A percentile compares a stretch with the other conserved stretches of the same genome.
Evolutionary conservation across 2,113 vertebrate species (phyloP).

Genomic region (Microtus oregoni): DNA sequence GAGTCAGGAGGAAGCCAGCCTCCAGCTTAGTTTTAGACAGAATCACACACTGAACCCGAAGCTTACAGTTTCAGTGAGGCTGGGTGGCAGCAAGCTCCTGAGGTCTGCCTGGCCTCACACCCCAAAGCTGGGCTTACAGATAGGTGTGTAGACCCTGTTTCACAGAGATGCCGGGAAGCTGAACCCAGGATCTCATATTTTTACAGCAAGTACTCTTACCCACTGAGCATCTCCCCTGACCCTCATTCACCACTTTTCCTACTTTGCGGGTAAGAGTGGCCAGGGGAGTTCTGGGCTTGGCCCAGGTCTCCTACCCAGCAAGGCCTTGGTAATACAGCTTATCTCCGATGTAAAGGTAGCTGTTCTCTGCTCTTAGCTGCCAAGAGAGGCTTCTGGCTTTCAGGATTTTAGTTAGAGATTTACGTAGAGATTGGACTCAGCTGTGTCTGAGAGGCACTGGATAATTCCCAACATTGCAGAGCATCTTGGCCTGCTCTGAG

Average conservation of each 20-base stretch:
- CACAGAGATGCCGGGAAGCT: neutral
- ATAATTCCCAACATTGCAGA: neutral
- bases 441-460: neutral
- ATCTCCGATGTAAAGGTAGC: too few relatives aligned
- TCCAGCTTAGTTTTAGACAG: neutral
- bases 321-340: too few relatives aligned
- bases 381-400: neutral
- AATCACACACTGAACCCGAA: neutral
- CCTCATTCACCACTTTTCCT: neutral
- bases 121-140: neutral
- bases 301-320: neutral
- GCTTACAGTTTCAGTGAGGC: neutral
- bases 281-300: neutral
- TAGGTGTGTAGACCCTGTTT: neutral
- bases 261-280: constrained; percentile 40
- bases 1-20: neutral
- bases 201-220: neutral
- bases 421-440: neutral
- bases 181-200: neutral
- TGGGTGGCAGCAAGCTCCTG: neutral
- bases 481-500: neutral
- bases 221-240: neutral
- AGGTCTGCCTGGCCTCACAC: neutral
- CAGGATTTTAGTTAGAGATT: neutral
- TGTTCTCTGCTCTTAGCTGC: neutral